Evolutionary conservation across 2,113 vertebrate species (phyloP), one percentile per base, ranked within the genome.

Genomic region (Sylvietta virens): DNA sequence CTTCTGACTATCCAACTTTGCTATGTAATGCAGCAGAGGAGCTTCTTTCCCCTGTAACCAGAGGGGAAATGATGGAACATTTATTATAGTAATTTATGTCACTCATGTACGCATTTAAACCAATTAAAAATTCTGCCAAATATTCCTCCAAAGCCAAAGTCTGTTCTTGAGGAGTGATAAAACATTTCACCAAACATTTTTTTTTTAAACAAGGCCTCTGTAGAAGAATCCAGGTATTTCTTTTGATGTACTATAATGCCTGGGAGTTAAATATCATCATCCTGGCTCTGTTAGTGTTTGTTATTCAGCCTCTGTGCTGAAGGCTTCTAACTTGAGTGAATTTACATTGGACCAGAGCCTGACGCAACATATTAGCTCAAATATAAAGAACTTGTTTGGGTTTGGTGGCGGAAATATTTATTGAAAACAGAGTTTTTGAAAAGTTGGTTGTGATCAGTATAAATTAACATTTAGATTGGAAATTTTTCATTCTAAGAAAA

Each of bases 21-120:
- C 76, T 33, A 76, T n/a, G 53, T 48, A 86, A 79, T 27, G 9
- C 26, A 60, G 31, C 16, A 62, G 15, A 72, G 15, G 14, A 88
- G 28, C 24, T 50, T 83, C 42, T 88, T 70, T 70, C 18, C 16
- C 50, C 56, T 72, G 15, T 56, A 81, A 57, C 81, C 51, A 51
- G 69, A 66, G 71, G 87, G 57, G 20, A 60, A 78, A 91, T 72
- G 30, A 56, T 67, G n/a, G 42, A 91, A 51, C 11, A 72, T 85
- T 80, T 76, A 88, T 94, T 82, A 87, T n/a, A 45, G n/a, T 82
- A 90, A 93, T 92, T 95, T 92, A 78, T 94, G 31, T 60, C 61
- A 74, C 35, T 47, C 42, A 2, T 70, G 31, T 69, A 87, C 4
- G 11, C 44, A 54, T 94, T 92, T 71, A 93, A 95, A 81, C 21